Evolutionary conservation across 64 coral and sea anemone genomes (phyloP).

Genomic region (Montipora cactus): DNA sequence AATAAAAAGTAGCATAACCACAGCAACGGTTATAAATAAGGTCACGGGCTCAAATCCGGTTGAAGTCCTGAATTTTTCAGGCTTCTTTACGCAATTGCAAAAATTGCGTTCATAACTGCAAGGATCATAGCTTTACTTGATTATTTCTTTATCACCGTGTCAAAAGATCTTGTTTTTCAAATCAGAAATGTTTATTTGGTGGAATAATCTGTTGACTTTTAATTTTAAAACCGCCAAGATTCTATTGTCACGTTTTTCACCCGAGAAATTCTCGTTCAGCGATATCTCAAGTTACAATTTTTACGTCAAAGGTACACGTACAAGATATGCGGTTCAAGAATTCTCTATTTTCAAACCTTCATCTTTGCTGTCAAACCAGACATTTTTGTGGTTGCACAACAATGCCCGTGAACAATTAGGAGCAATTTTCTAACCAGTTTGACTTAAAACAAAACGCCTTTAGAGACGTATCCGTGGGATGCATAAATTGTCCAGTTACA

Average conservation of each 20-base stretch:
- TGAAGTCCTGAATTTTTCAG: no score
- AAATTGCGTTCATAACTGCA: no score
- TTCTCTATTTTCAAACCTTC: conserved; percentile 3
- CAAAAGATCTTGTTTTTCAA: background rate
- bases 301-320: background rate
- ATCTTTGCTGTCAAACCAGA: background rate
- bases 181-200: background rate
- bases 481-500: no score
- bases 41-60: no score
- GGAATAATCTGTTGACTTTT: conserved; percentile 14
- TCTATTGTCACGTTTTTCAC: background rate
- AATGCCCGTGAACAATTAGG: conserved; percentile 22
- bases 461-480: no score
- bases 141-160: background rate
- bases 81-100: no score
- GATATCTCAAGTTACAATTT: background rate
- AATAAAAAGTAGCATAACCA: no score
- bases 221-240: background rate
- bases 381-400: conserved; percentile 12
- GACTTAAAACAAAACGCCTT: background rate
- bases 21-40: no score
- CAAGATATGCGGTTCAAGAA: background rate
- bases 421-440: conserved; percentile 19
- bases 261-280: background rate
- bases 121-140: background rate